Evolutionary conservation across 2,888 invertebrate species (phyloP).

Genomic region (Amaurobius ferox): DNA sequence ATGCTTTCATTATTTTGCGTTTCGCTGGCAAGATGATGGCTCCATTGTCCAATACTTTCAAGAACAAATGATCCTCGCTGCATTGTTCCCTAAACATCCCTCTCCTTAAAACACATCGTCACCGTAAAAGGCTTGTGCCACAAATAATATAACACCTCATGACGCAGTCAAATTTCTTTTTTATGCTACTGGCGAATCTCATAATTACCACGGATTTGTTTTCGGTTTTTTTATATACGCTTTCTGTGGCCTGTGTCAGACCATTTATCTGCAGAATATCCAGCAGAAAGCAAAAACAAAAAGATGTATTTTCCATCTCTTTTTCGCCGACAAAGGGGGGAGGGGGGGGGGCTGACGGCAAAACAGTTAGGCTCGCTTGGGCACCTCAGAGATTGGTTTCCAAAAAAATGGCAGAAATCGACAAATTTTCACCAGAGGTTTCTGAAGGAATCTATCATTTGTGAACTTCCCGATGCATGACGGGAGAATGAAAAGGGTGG

Average conservation of each 20-base stretch:
- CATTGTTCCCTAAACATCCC: background rate
- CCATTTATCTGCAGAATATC: background rate
- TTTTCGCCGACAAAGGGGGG: constrained; percentile 30
- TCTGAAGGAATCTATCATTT: constrained; percentile 19
- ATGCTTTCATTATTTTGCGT: constrained; percentile 15
- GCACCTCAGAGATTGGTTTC: background rate
- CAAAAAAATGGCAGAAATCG: background rate
- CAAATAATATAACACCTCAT: background rate
- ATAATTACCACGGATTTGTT: constrained; percentile 39
- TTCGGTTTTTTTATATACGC: constrained; percentile 1
- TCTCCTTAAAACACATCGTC: background rate
- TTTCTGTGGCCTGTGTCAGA: background rate
- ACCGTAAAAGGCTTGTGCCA: background rate
- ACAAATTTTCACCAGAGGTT: background rate
- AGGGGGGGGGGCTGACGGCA: background rate
- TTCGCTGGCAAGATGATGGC: constrained; percentile 1
- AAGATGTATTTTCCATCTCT: background rate
- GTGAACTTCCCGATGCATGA: constrained; percentile 15
- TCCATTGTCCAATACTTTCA: constrained; percentile 29
- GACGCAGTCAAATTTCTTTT: constrained; percentile 9
- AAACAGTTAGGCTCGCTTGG: background rate
- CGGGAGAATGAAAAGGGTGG: background rate
- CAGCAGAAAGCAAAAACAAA: background rate
- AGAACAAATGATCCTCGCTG: background rate
- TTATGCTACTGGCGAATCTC: constrained; percentile 8